These are phyloP conservation scores for Coryphaenoides rupestris DNA, from an alignment of 2,113 vertebrate species.

Conservation along the genomic window DNA sequence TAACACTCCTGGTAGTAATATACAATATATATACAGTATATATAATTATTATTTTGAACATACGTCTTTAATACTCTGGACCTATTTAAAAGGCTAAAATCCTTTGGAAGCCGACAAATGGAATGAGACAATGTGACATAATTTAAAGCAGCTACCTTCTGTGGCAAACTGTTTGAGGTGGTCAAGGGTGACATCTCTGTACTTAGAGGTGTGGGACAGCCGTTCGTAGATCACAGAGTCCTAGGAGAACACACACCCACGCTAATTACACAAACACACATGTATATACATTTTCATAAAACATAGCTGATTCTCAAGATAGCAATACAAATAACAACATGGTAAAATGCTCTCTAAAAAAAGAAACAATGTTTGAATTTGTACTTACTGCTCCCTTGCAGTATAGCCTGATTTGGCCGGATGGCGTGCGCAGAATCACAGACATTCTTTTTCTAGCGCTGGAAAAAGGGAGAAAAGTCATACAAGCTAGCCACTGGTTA, in stretches of 20 bases:
- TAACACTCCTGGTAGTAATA: too few relatives aligned
- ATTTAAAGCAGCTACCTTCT: not conserved
- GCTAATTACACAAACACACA: not conserved
- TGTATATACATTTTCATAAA: too few relatives aligned
- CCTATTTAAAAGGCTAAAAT: too few relatives aligned
- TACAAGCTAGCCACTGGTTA: not conserved
- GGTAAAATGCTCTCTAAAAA: not conserved
- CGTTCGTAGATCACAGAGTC: conserved; percentile 7
- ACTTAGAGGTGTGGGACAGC: not conserved
- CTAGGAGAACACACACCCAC: not conserved
- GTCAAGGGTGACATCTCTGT: not conserved
- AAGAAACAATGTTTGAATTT: not conserved
- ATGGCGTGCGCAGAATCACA: conserved; percentile 3
- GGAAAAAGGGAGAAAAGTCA: not conserved
- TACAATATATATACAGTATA: too few relatives aligned
- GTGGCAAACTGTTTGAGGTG: conserved; percentile 10
- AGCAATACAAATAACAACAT: not conserved
- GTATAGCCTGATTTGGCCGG: not conserved
- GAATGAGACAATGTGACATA: too few relatives aligned
- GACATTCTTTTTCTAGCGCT: conserved; percentile 7
- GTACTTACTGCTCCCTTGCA: conserved; percentile 11
- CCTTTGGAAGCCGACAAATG: too few relatives aligned
- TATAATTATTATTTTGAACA: too few relatives aligned
- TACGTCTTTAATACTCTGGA: too few relatives aligned
- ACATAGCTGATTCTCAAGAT: too few relatives aligned